phyloP scores from a whole-genome alignment of 2,113 vertebrate genomes.

The Platichthys stellatus region DNA sequence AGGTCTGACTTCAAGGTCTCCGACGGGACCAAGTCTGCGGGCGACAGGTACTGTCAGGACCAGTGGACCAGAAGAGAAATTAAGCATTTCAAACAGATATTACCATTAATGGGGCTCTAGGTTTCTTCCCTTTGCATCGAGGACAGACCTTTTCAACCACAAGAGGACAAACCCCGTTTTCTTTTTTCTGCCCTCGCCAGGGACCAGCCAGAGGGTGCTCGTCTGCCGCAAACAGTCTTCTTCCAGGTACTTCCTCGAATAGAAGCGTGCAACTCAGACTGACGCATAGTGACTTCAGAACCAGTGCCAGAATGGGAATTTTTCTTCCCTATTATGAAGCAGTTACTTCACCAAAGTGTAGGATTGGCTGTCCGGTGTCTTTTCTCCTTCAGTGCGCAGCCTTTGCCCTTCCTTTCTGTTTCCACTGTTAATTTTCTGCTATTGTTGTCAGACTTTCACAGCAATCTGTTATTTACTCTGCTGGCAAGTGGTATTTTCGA shows the following conservation, averaged over 20 bases:
- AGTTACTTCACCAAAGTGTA: too few species aligned
- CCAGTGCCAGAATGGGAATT: neutral
- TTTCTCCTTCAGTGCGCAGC: neutral
- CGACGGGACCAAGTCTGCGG: neutral
- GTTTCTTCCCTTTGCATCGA: constrained; percentile 10
- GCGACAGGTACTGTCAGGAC: neutral
- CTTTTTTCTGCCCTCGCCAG: constrained; percentile 28
- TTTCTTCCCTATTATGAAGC: neutral
- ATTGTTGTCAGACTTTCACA: too few species aligned
- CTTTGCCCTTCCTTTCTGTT: too few species aligned
- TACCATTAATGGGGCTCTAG: neutral
- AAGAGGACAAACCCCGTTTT: neutral
- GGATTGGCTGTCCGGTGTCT: too few species aligned
- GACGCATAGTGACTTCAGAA: neutral
- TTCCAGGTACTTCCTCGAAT: constrained; percentile 4
- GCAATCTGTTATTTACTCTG: too few species aligned
- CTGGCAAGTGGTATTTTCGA: too few species aligned
- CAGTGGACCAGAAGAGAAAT: neutral
- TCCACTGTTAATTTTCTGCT: too few species aligned
- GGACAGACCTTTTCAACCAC: constrained; percentile 6
- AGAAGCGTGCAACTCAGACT: neutral
- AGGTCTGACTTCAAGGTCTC: constrained; percentile 8
- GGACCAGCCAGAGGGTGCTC: constrained; percentile 30
- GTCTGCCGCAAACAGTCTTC: constrained; percentile 27
- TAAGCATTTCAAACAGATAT: neutral